phyloP scores from a whole-genome alignment of 1,140 invertebrate genomes.

The Paraescarpia echinospica region DNA sequence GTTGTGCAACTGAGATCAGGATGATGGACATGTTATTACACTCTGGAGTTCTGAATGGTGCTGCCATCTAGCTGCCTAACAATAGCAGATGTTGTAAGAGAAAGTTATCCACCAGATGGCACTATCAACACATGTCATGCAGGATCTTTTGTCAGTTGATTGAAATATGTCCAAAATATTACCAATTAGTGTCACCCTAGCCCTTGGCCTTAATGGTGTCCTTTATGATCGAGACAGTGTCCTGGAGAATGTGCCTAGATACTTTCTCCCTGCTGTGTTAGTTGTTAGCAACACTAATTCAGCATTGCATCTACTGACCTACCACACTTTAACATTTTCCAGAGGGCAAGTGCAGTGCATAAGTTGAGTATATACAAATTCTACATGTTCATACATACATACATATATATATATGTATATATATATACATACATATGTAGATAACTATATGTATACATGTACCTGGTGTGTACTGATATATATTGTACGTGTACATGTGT shows the following conservation, averaged over 20 bases:
- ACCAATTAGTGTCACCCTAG: not conserved
- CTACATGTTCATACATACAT: not conserved
- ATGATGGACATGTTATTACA: no score
- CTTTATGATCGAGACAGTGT: not conserved
- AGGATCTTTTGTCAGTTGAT: no score
- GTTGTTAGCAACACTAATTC: not conserved
- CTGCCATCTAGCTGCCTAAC: no score
- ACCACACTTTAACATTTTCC: not conserved
- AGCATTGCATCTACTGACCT: not conserved
- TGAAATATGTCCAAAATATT: not conserved
- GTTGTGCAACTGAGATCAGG: no score
- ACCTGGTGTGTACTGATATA: no score
- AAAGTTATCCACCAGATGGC: no score
- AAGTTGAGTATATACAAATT: not conserved
- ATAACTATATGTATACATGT: not conserved
- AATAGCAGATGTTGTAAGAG: no score
- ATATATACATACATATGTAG: not conserved
- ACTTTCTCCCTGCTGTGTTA: not conserved
- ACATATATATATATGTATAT: not conserved
- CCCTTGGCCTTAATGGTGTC: not conserved
- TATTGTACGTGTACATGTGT: no score
- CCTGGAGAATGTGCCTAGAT: not conserved
- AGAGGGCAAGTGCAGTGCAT: not conserved
- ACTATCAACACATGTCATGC: no score
- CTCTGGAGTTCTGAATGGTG: no score